phyloP scores from a whole-genome alignment of 2,797 vertebrate genomes.

The Urophycis tenuis region DNA sequence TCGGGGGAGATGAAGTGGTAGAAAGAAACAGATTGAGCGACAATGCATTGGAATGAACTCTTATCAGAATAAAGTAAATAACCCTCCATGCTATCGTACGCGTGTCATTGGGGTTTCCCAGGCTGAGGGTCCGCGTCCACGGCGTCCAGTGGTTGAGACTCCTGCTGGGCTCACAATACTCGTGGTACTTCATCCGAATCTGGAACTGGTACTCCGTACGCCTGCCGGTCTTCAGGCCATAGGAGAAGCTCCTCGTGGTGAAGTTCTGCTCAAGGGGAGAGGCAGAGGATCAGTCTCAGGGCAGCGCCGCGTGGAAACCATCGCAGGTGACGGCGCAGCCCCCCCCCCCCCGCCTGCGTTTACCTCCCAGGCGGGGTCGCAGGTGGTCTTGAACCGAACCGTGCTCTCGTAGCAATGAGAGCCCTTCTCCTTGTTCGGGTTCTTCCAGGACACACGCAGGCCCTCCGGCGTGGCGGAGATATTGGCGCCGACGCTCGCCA shows the following conservation, averaged over 20 bases:
- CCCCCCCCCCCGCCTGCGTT: no score
- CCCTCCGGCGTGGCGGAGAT: constrained; percentile 24
- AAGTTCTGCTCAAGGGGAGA: constrained; percentile 20
- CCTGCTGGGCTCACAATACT: neutral
- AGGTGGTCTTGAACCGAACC: constrained; percentile 45
- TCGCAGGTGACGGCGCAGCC: neutral
- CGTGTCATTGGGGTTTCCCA: constrained; percentile 41
- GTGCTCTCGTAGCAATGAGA: constrained; percentile 29
- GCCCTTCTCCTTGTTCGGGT: neutral
- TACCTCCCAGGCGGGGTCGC: constrained; percentile 51
- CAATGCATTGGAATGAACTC: neutral
- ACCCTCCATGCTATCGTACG: constrained; percentile 29
- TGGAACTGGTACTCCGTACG: constrained; percentile 65
- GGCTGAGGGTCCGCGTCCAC: constrained; percentile 61
- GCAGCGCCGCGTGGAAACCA: neutral
- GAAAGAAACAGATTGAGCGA: neutral
- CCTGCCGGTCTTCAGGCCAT: constrained; percentile 41
- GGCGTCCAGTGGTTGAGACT: constrained; percentile 47
- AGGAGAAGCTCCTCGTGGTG: neutral
- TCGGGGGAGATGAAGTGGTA: neutral
- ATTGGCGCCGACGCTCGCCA: constrained; percentile 23
- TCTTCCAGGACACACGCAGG: constrained; percentile 35
- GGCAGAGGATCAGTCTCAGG: neutral
- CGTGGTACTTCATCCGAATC: constrained; percentile 48
- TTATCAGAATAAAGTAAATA: neutral